A percentile compares a stretch with the other conserved stretches of the same genome.
Conservation (phyloP, 2,113 vertebrate species). For the Cathartes aura region DNA sequence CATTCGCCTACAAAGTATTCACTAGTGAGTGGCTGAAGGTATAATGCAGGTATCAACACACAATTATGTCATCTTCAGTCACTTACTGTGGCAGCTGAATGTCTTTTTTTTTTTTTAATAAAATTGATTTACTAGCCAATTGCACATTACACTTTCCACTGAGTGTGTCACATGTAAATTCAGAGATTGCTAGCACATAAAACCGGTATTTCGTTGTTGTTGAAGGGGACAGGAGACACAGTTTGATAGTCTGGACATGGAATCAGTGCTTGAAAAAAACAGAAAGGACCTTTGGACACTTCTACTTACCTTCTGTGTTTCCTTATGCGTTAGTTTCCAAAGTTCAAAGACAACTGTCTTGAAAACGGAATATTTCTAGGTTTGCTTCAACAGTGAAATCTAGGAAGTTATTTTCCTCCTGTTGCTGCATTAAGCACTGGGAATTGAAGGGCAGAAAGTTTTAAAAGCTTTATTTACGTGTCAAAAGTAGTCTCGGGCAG, state of each 20-base stretch:
- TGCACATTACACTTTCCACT: background rate
- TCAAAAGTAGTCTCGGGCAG: background rate
- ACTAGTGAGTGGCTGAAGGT: background rate
- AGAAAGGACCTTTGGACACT: background rate
- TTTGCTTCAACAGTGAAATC: background rate
- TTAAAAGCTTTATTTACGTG: background rate
- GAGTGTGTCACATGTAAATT: background rate
- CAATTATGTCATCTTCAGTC: background rate
- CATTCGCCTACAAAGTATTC: background rate
- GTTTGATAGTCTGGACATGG: background rate
- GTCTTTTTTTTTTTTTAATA: background rate
- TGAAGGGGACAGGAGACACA: background rate
- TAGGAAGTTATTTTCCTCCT: background rate
- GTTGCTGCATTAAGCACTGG: background rate
- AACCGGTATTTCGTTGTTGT: background rate
- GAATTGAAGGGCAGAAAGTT: background rate
- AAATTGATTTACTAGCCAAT: background rate
- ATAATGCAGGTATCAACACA: background rate
- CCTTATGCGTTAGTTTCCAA: background rate
- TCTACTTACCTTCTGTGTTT: background rate
- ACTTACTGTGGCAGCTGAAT: background rate
- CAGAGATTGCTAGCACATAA: background rate
- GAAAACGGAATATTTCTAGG: background rate
- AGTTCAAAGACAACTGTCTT: background rate
- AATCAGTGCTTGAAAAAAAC: background rate